phyloP scores from a whole-genome alignment of 2,797 vertebrate genomes.

The Alosa sapidissima region DNA sequence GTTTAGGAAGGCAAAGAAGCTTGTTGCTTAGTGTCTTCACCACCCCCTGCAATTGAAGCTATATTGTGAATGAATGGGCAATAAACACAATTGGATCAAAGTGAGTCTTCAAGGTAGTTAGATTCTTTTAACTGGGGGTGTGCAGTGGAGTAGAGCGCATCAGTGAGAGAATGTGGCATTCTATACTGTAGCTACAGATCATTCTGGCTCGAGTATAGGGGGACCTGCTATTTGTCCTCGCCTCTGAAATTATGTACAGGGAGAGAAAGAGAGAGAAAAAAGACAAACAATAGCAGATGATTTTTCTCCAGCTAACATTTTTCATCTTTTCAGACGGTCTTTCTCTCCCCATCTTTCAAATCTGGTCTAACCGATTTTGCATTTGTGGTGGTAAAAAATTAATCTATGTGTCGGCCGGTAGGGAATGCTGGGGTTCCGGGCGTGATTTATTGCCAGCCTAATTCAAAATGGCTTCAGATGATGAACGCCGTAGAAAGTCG shows the following conservation, averaged over 20 bases:
- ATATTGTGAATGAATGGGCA: conserved; percentile 51
- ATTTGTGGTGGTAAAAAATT: conserved; percentile 65
- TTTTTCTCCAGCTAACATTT: conserved; percentile 65
- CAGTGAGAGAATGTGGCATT: conserved; percentile 28
- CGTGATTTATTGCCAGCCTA: conserved; percentile 79
- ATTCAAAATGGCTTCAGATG: conserved; percentile 75
- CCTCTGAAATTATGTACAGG: conserved; percentile 40
- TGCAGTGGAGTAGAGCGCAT: conserved; percentile 29
- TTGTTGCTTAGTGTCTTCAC: conserved; percentile 27
- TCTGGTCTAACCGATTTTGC: conserved; percentile 62
- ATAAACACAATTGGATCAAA: conserved; percentile 42
- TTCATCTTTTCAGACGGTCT: conserved; percentile 58
- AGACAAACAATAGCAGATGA: conserved; percentile 63
- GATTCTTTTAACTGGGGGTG: conserved; percentile 37
- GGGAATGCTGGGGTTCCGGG: conserved; percentile 67
- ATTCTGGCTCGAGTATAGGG: conserved; percentile 20
- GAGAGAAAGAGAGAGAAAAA: conserved; percentile 43
- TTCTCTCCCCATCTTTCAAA: conserved; percentile 55
- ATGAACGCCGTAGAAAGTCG: conserved; percentile 65
- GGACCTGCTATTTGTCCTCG: conserved; percentile 43
- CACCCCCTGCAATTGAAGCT: conserved; percentile 37
- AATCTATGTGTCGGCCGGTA: conserved; percentile 68
- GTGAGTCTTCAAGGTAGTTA: conserved; percentile 41
- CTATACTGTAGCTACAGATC: not conserved
- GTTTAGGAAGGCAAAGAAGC: conserved; percentile 48